phyloP scores from a whole-genome alignment of 2,888 invertebrate genomes.

The Camptogramma bilineatum region DNA sequence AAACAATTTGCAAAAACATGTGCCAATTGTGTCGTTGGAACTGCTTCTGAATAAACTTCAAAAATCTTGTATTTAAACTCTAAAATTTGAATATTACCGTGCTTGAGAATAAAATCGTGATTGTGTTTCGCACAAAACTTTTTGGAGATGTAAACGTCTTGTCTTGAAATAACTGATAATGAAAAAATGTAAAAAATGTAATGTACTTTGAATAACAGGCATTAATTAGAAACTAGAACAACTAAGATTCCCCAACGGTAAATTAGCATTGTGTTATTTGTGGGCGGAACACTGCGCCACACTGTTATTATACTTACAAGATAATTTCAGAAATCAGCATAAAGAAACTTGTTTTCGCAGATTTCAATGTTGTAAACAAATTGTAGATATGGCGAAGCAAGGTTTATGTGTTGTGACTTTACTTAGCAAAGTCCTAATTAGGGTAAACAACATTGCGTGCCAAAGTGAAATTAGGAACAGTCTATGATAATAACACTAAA shows the following conservation, averaged over 20 bases:
- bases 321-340: neutral
- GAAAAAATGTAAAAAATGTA: neutral
- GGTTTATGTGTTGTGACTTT: conserved; percentile 9
- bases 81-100: too few relatives aligned
- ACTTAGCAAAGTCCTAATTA: conserved; percentile 26
- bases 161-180: too few relatives aligned
- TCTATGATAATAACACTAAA: neutral
- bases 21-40: too few relatives aligned
- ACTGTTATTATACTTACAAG: neutral
- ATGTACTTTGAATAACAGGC: neutral
- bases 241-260: neutral
- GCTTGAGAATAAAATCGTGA: too few relatives aligned
- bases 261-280: neutral
- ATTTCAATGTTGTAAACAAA: conserved; percentile 2
- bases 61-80: too few relatives aligned
- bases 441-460: conserved; percentile 33
- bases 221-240: neutral
- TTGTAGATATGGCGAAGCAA: conserved; percentile 9
- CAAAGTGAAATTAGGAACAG: conserved; percentile 14
- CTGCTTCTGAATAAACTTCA: too few relatives aligned
- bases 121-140: too few relatives aligned
- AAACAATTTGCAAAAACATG: too few relatives aligned
- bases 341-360: neutral
- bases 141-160: too few relatives aligned
- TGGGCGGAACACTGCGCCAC: neutral